These are phyloP conservation scores for Nycteola revayana DNA, from an alignment of 2,888 invertebrate species.

Conservation along the genomic window DNA sequence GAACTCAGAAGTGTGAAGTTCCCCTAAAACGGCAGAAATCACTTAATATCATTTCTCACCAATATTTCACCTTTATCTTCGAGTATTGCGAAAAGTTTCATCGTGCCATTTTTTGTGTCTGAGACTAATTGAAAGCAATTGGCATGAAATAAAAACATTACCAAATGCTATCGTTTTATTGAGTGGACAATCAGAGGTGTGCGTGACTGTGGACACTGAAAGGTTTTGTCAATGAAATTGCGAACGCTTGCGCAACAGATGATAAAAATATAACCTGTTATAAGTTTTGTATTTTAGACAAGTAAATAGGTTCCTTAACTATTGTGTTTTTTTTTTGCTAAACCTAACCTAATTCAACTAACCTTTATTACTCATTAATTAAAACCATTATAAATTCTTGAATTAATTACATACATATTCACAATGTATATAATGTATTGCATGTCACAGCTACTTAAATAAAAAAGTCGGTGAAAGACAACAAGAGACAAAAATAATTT, in stretches of 20 bases:
- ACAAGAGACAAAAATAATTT: too few species aligned
- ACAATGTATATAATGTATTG: too few species aligned
- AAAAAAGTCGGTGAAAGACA: too few species aligned
- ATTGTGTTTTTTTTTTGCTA: too few species aligned
- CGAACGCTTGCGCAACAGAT: conserved; percentile 28
- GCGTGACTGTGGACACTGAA: conserved; percentile 46
- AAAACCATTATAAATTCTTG: too few species aligned
- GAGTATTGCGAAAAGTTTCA: conserved; percentile 38
- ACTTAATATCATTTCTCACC: conserved; percentile 12
- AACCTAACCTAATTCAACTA: too few species aligned
- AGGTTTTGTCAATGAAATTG: conserved; percentile 35
- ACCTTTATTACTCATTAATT: too few species aligned
- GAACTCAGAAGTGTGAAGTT: conserved; percentile 19
- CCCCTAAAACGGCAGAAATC: conserved; percentile 12
- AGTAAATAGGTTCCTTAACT: too few species aligned
- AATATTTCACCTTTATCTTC: background rate
- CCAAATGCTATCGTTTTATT: conserved; percentile 39
- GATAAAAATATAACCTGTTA: background rate
- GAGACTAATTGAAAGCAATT: conserved; percentile 53
- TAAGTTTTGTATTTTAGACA: background rate
- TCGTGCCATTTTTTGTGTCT: conserved; percentile 53
- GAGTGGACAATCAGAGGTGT: conserved; percentile 41
- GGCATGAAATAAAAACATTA: conserved; percentile 54
- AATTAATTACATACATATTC: too few species aligned
- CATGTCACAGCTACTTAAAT: too few species aligned